Percentiles rank a stretch among this genome's conserved stretches.
Conservation (phyloP, 2,888 invertebrate genomes). For the Morpho helenor region DNA sequence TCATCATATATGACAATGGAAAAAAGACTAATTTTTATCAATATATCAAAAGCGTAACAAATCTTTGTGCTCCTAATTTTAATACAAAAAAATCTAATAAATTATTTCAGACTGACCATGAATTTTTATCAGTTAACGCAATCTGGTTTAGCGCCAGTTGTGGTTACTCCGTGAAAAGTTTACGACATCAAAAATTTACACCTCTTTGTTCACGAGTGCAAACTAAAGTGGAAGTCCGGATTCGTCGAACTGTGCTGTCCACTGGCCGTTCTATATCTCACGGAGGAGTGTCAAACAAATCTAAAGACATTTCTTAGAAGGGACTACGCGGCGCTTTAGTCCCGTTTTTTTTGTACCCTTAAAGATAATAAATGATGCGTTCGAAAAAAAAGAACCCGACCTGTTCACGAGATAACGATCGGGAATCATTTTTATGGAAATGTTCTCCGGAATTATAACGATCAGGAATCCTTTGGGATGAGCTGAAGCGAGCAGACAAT, state of each 20-base stretch:
- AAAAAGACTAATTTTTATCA: neutral
- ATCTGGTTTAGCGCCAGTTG: constrained; percentile 21
- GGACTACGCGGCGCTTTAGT: constrained; percentile 74
- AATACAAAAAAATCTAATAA: too few relatives aligned
- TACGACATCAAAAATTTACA: constrained; percentile 57
- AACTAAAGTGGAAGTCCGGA: constrained; percentile 42
- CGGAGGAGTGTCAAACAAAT: constrained; percentile 75
- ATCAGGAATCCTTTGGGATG: constrained; percentile 74
- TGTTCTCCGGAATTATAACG: constrained; percentile 74
- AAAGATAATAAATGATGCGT: constrained; percentile 77
- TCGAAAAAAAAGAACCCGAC: constrained; percentile 73
- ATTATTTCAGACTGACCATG: too few relatives aligned
- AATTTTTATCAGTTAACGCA: constrained; percentile 12
- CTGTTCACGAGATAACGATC: constrained; percentile 76
- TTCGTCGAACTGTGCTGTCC: constrained; percentile 59
- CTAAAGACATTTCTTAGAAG: constrained; percentile 69
- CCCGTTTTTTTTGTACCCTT: constrained; percentile 65
- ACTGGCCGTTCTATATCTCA: constrained; percentile 67
- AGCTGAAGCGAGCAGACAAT: constrained; percentile 73
- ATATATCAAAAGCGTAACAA: too few relatives aligned
- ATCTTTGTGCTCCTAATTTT: neutral
- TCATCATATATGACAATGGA: neutral
- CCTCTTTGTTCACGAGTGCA: constrained; percentile 52
- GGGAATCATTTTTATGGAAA: constrained; percentile 76
- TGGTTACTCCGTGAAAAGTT: constrained; percentile 22